Percentiles rank a stretch among this genome's conserved stretches.
phyloP scores from a whole-genome alignment of 2,888 invertebrate genomes.

The Trissolcus brochymenae region DNA sequence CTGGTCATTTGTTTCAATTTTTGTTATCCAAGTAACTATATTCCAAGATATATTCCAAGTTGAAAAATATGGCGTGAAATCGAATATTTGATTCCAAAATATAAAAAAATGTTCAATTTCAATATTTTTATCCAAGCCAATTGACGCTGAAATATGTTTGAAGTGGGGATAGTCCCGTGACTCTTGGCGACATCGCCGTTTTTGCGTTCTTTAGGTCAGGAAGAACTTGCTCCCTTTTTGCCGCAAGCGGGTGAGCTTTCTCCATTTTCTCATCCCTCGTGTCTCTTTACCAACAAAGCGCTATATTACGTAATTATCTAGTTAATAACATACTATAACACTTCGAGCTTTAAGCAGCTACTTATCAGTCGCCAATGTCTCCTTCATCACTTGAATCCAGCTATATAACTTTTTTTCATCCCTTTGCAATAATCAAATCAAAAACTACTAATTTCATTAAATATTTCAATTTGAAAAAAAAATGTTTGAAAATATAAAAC shows the following conservation, averaged over 20 bases:
- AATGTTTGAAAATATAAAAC: not conserved
- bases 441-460: conserved; percentile 11
- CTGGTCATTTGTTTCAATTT: no score
- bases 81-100: no score
- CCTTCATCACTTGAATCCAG: conserved; percentile 24
- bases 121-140: no score
- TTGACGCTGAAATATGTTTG: no score
- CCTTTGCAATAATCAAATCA: conserved; percentile 15
- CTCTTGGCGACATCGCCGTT: conserved; percentile 66
- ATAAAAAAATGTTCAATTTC: no score
- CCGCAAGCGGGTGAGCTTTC: conserved; percentile 42
- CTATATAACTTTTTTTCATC: conserved; percentile 10
- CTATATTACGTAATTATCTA: conserved; percentile 62
- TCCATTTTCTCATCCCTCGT: conserved; percentile 41
- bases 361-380: conserved; percentile 44
- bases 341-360: conserved; percentile 50
- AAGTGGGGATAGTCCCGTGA: conserved; percentile 50
- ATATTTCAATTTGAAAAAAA: conserved; percentile 15
- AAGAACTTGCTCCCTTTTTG: conserved; percentile 28
- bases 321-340: conserved; percentile 60
- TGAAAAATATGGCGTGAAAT: no score
- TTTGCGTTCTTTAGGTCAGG: conserved; percentile 53
- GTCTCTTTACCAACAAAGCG: conserved; percentile 62
- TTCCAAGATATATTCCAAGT: no score
- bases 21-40: no score